Percentiles rank a stretch among this genome's conserved stretches.
phyloP scores from a whole-genome alignment of 2,797 vertebrate species.

The Pachyuromys duprasi region DNA sequence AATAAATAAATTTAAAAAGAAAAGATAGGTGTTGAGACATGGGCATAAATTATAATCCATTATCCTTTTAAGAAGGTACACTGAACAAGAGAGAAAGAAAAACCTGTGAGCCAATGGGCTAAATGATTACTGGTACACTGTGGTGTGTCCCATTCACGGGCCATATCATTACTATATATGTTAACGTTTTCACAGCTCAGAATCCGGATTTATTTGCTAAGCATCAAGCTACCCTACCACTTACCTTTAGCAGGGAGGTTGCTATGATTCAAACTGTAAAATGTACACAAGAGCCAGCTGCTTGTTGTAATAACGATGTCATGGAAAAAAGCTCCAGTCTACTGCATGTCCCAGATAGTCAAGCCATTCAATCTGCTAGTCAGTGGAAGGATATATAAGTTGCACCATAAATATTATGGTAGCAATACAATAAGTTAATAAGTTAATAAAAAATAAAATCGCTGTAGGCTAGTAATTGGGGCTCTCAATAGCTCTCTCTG shows the following conservation, averaged over 20 bases:
- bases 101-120: conserved; percentile 74
- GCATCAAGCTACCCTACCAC: conserved; percentile 80
- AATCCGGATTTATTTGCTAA: conserved; percentile 79
- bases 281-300: conserved; percentile 88
- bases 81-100: conserved; percentile 68
- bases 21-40: not conserved
- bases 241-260: conserved; percentile 81
- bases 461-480: conserved; percentile 68
- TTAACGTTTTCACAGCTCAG: conserved; percentile 81
- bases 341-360: conserved; percentile 86
- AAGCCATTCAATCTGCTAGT: conserved; percentile 82
- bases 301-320: conserved; percentile 92
- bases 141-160: conserved; percentile 70
- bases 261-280: conserved; percentile 89
- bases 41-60: conserved; percentile 65
- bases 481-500: conserved; percentile 72
- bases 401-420: conserved; percentile 70
- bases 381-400: conserved; percentile 79
- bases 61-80: conserved; percentile 76
- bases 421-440: conserved; percentile 74
- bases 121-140: conserved; percentile 69
- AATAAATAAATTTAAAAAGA: too few species aligned
- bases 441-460: conserved; percentile 60
- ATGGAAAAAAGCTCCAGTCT: conserved; percentile 92
- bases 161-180: conserved; percentile 75